Percentiles rank a stretch among this genome's conserved stretches.
phyloP scores from a whole-genome alignment of 2,888 invertebrate genomes.

The Leptura quadrifasciata region DNA sequence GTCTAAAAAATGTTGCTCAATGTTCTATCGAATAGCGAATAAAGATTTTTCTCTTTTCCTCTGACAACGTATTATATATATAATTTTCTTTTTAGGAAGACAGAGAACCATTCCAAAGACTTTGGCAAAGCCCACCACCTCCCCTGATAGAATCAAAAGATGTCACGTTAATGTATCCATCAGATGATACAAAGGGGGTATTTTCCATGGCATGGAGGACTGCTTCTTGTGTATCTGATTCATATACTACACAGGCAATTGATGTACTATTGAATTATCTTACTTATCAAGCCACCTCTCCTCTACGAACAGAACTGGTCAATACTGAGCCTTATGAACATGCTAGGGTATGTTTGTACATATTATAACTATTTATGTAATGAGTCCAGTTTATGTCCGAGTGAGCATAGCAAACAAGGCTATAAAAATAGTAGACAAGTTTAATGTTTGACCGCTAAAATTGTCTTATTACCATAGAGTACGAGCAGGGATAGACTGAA shows the following conservation, averaged over 20 bases:
- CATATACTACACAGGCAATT: slow-evolving; percentile 79
- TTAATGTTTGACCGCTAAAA: too few species aligned
- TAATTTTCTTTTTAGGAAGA: slow-evolving; percentile 70
- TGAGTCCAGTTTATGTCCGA: too few species aligned
- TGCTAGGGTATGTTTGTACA: slow-evolving; percentile 78
- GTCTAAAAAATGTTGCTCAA: too few species aligned
- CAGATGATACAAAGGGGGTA: slow-evolving; percentile 88
- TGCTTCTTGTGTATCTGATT: slow-evolving; percentile 78
- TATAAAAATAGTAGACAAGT: too few species aligned
- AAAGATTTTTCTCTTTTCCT: slow-evolving; percentile 4
- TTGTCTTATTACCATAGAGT: too few species aligned
- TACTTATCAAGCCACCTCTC: slow-evolving; percentile 89
- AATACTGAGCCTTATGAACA: slow-evolving; percentile 88
- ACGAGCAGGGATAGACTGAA: too few species aligned
- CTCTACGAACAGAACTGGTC: slow-evolving; percentile 88
- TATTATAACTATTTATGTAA: too few species aligned
- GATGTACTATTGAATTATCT: slow-evolving; percentile 86
- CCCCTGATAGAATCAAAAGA: slow-evolving; percentile 78
- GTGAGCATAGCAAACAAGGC: too few species aligned
- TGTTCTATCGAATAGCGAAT: not conserved
- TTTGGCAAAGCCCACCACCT: slow-evolving; percentile 86
- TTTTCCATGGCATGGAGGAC: slow-evolving; percentile 88
- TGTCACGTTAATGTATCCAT: slow-evolving; percentile 82
- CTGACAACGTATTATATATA: not conserved
- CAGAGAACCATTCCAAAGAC: slow-evolving; percentile 79